Evolutionary conservation across 2,797 vertebrate species (phyloP), one percentile per base, ranked within the genome.

Genomic region (Danio jaintianensis): DNA sequence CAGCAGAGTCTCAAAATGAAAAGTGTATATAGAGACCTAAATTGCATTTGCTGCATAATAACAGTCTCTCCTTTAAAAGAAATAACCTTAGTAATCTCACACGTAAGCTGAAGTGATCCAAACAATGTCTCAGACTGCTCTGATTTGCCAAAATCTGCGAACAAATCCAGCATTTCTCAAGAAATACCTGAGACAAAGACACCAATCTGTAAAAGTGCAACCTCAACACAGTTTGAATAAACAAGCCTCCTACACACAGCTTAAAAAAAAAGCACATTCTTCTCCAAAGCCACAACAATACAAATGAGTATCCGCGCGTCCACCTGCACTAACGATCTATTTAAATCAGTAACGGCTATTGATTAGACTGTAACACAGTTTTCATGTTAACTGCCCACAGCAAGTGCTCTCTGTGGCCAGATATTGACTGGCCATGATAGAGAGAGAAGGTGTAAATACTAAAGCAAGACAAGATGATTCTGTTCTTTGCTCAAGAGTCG

Each of bases 341-440:
- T 85, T 83, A 88, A 80, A 84, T 79, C 85, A 82, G 88, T 82
- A 87, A 81, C 69, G 8, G 68, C 63, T 82, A 87, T 71, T 66
- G 58, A 77, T 72, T 20, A 6, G 16, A 45, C 38, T 79, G 85
- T 84, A 83, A 87, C 83, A 83, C 87, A 79, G 84, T 85, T 81
- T 73, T 73, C 80, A 78, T 82, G 82, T 76, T 90, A 85, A 86
- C 88, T 87, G 82, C 86, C 85, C 87, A 91, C 82, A 84, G 47
- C 72, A 82, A 82, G 53, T 36, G 20, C 7, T 53, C 52, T 52
- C 13, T 69, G 67, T 53, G 63, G 38, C 42, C 75, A 75, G 22
- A 55, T 75, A 83, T 75, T 58, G 84, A 83, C 78, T 59, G 18
- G 9, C 58, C 12, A 79, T 86, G 84, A 85, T 83, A 53, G 78